phyloP scores from a whole-genome alignment of 1,140 invertebrate genomes.

The Atta texana region DNA sequence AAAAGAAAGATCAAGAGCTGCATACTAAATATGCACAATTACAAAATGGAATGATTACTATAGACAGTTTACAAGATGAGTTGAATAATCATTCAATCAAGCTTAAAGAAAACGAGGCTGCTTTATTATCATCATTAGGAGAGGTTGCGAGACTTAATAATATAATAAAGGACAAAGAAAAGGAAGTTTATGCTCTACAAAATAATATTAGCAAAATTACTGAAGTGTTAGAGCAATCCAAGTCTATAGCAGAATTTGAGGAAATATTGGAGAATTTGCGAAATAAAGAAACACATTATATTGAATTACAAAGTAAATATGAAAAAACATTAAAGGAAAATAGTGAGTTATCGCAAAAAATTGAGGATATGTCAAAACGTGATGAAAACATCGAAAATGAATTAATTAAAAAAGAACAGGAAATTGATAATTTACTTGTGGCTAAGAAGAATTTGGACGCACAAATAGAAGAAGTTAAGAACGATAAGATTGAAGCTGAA shows the following conservation, averaged over 20 bases:
- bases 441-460: slow-evolving; percentile 77
- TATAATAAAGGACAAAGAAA: slow-evolving; percentile 37
- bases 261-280: slow-evolving; percentile 82
- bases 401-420: slow-evolving; percentile 75
- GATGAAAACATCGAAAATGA: slow-evolving; percentile 71
- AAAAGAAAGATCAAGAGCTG: slow-evolving; percentile 87
- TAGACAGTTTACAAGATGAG: slow-evolving; percentile 78
- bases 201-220: slow-evolving; percentile 67
- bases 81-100: slow-evolving; percentile 68
- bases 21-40: slow-evolving; percentile 80
- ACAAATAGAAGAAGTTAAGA: slow-evolving; percentile 63
- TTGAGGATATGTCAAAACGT: slow-evolving; percentile 74
- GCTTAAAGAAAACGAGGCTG: slow-evolving; percentile 66
- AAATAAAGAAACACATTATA: slow-evolving; percentile 76
- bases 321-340: slow-evolving; percentile 78
- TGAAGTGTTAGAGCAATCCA: slow-evolving; percentile 70
- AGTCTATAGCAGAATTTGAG: slow-evolving; percentile 81
- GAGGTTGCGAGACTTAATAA: slow-evolving; percentile 72
- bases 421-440: slow-evolving; percentile 55
- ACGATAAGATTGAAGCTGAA: slow-evolving; percentile 79
- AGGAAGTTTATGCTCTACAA: slow-evolving; percentile 73
- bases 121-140: slow-evolving; percentile 69
- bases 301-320: slow-evolving; percentile 82
- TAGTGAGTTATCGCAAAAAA: slow-evolving; percentile 74
- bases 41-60: slow-evolving; percentile 74